Base-by-base conservation (phyloP, 2,113 vertebrate genomes). In the Alethe castanea region DNA sequence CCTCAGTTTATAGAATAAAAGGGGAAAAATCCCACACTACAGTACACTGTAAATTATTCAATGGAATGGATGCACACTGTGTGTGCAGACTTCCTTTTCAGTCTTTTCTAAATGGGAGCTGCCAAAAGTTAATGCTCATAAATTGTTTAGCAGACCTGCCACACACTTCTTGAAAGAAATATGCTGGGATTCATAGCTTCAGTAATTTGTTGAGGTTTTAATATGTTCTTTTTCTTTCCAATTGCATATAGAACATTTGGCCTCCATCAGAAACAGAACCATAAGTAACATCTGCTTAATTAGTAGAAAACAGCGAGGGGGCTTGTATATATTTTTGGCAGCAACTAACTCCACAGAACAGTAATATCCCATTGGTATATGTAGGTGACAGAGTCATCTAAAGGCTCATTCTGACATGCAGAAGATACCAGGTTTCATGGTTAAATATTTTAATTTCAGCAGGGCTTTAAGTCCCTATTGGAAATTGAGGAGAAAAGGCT, bases 11-110 rank as follows among this genome's bases (percentile, higher is more conserved):
- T 50, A 47, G n/a, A 79, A 59, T 70, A 70, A 77, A 40, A 28
- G 14, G 5, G 3, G 0, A 0, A 6, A 20, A 18, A 35, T 0
- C 2, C 19, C 24, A 67, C 15, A 35, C 5, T 40, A 40, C 52
- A 74, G 17, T 6, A 42, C 22, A 28, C 31, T 57, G 47, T 90
- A 72, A 91, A 89, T 94, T 94, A 81, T 89, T 95, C 31, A 81
- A 19, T 59, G 4, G 64, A 88, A 86, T 80, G 66, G 91, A 52
- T 67, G 47, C 38, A 81, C 18, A 12, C 22, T 61, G 11, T 80
- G 64, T 77, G 42, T 66, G 47, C 66, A 94, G 52, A 40, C 19
- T 92, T 81, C 50, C 79, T 82, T 62, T 93, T 88, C 66, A 56
- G 72, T 66, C 69, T 92, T 86, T 78, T 65, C 73, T 89, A 86